Evolutionary conservation across 2,888 invertebrate genomes (phyloP).

Genomic region (Homarus gammarus): DNA sequence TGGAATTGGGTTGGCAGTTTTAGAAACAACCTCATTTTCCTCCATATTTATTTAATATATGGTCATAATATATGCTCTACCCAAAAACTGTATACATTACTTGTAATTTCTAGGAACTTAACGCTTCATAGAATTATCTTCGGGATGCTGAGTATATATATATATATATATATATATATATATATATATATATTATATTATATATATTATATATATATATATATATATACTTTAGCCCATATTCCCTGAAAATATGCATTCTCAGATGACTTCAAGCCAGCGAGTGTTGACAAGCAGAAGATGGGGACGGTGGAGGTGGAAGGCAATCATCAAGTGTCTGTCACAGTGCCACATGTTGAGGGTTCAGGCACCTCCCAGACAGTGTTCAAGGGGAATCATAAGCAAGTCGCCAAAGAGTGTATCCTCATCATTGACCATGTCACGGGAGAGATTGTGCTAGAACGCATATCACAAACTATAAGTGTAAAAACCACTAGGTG

Average conservation of each 20-base stretch:
- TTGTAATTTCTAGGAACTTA: too few species aligned
- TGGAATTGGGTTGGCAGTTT: too few species aligned
- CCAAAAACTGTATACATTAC: too few species aligned
- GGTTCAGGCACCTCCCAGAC: conserved; percentile 94
- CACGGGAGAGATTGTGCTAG: conserved; percentile 95
- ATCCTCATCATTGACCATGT: conserved; percentile 94
- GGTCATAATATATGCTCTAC: too few species aligned
- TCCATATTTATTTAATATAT: too few species aligned
- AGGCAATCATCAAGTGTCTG: conserved; percentile 85
- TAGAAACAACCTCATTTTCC: too few species aligned
- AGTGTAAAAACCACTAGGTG: conserved; percentile 90
- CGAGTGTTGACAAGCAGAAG: conserved; percentile 96
- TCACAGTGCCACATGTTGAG: conserved; percentile 96
- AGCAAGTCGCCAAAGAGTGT: conserved; percentile 95
- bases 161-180: neutral
- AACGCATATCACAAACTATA: conserved; percentile 93
- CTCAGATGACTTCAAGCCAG: conserved; percentile 95
- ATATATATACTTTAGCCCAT: neutral
- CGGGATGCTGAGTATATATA: too few species aligned
- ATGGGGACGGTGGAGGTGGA: conserved; percentile 94
- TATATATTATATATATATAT: neutral
- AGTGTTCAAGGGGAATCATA: conserved; percentile 95
- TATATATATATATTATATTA: neutral
- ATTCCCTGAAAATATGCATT: neutral
- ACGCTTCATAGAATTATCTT: too few species aligned